Percentiles rank a stretch among this genome's conserved stretches.
Evolutionary conservation across 2,113 vertebrate genomes (phyloP).

Genomic region (Heterocephalus glaber): DNA sequence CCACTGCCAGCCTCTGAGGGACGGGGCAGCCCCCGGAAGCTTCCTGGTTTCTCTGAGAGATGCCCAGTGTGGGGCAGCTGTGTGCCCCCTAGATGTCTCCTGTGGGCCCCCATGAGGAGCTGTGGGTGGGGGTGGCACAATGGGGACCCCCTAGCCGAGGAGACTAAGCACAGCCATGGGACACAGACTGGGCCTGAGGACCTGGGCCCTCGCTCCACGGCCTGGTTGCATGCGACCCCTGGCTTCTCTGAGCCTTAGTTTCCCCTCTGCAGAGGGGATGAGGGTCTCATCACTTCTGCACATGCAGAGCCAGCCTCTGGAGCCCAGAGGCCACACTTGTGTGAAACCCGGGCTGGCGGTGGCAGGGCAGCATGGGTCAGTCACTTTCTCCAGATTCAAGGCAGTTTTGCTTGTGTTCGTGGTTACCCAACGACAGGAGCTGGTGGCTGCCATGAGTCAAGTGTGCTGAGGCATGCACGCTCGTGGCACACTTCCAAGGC

Average conservation of each 20-base stretch:
- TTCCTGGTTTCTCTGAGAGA: background rate
- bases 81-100: rapidly evolving
- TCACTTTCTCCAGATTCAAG: background rate
- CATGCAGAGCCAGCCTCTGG: background rate
- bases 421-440: rapidly evolving
- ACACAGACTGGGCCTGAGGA: too few species aligned
- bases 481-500: too few species aligned
- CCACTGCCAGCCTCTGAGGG: background rate
- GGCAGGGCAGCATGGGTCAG: background rate
- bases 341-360: background rate
- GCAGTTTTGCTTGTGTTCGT: background rate
- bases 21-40: rapidly evolving
- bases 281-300: rapidly evolving
- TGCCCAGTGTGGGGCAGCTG: rapidly evolving
- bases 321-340: too few species aligned
- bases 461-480: rapidly evolving
- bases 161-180: too few species aligned
- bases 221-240: background rate
- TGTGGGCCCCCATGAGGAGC: rapidly evolving
- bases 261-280: background rate
- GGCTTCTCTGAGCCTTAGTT: background rate
- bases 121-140: rapidly evolving
- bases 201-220: background rate
- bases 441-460: rapidly evolving
- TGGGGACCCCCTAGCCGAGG: background rate